Base-by-base conservation (phyloP, 2,113 vertebrate species). In the Hymenochirus boettgeri region DNA sequence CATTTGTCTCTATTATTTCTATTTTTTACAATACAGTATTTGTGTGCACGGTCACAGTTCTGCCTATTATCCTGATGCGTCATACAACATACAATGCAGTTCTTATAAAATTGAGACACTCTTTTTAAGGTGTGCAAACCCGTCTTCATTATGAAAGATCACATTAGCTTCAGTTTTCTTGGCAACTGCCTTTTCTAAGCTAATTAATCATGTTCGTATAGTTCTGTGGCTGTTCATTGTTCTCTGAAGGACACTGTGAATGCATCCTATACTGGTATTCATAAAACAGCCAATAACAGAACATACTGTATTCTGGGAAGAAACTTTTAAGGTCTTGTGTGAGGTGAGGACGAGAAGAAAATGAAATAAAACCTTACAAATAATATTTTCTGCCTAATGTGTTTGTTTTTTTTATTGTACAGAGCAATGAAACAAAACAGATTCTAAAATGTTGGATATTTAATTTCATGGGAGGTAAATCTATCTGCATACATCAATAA, bases 221-320 rank as follows among this genome's bases (percentile, higher is more conserved):
- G 42, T 33, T 65, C 22, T 57, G 11, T 57, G 42, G 15, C 39
- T 56, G 37, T 45, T 21, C 48, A 57, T 65, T 65, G 53, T 57
- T 65, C 53, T 65, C 26, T 35, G 53, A 65, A 65, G 62, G 62
- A 65, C 62, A 56, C 37, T 46, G 17, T 39, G 52, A 65, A 46
- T 55, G 55, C 19, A 42, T 25, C 17, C 25, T 22, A 55, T 15
- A 13, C 29, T 33, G 53, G 19, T 57, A 35, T 57, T 57, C 54
- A 57, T 11, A 23, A 53, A 47, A 57, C 53, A 46, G 31, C 39
- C 31, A 37, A 42, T 54, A 47, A 26, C 25, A 33, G 13, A 46
- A 8, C 27, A n/a, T 24, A 64, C 11, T 13, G 7, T 55, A 9
- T 9, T 19, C 7, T 25, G 37, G 37, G 37, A 22, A 35, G 22